These are phyloP conservation scores for Morpho achilles DNA, from an alignment of 2,888 invertebrate genomes.

Conservation along the genomic window DNA sequence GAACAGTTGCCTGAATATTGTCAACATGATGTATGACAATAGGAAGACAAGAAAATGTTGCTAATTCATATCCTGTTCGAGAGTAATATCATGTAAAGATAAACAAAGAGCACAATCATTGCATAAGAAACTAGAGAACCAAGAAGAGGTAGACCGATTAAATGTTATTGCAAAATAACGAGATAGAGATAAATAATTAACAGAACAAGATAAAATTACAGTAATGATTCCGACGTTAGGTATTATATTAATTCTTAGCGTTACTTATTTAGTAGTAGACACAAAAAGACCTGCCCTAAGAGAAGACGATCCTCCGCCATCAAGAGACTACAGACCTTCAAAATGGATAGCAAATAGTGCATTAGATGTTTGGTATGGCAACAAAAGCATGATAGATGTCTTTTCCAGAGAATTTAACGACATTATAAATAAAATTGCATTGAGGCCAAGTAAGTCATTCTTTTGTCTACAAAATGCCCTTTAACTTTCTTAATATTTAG, in stretches of 20 bases:
- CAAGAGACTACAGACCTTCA: constrained; percentile 44
- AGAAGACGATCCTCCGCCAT: constrained; percentile 25
- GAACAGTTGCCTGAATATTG: neutral
- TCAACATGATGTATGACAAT: neutral
- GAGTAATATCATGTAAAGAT: neutral
- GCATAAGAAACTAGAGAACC: neutral
- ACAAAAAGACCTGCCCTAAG: constrained; percentile 30
- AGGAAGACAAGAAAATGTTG: neutral
- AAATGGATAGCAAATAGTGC: constrained; percentile 57
- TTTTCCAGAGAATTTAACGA: constrained; percentile 49
- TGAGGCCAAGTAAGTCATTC: constrained; percentile 40
- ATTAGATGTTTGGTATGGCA: constrained; percentile 60
- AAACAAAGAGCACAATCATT: neutral
- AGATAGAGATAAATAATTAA: no score
- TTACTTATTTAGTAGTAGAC: constrained; percentile 20
- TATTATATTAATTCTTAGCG: constrained; percentile 2
- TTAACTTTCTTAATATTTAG: neutral
- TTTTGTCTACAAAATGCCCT: neutral
- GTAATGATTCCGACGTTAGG: neutral
- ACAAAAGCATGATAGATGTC: constrained; percentile 50
- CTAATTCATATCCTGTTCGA: neutral
- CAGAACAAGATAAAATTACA: neutral
- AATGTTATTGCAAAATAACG: no score
- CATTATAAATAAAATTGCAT: constrained; percentile 43
- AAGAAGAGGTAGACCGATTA: no score